Conservation (phyloP, 2,113 vertebrate genomes). For the Accipiter virgatus region DNA sequence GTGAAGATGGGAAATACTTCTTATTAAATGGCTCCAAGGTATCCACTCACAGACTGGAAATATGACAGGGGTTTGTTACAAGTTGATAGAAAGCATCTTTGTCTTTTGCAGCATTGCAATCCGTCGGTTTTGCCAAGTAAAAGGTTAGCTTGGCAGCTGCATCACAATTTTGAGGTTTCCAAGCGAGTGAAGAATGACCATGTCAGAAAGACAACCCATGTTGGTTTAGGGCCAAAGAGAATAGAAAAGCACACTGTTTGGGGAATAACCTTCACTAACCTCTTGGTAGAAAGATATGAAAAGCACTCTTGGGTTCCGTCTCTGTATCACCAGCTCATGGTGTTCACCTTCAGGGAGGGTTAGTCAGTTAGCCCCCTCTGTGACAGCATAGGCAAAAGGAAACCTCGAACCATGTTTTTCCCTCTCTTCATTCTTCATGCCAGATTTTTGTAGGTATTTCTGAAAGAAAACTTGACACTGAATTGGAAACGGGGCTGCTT, state of each 20-base stretch:
- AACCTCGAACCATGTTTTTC: neutral
- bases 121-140: neutral
- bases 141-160: neutral
- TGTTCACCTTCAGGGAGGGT: neutral
- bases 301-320: neutral
- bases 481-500: neutral
- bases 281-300: neutral
- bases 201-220: rapidly evolving
- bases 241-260: neutral
- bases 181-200: rapidly evolving
- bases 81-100: neutral
- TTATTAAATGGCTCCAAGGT: slow-evolving; percentile 93
- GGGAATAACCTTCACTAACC: neutral
- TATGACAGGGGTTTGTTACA: neutral
- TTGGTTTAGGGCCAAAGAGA: neutral
- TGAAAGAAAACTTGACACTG: neutral
- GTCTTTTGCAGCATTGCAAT: neutral
- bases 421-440: neutral
- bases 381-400: neutral
- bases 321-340: neutral
- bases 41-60: neutral
- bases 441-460: neutral
- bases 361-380: neutral
- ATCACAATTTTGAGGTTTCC: neutral
- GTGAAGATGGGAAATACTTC: slow-evolving; percentile 86